Base-by-base conservation (phyloP, 2,888 invertebrate species). In the Chrysopilus asiliformis region DNA sequence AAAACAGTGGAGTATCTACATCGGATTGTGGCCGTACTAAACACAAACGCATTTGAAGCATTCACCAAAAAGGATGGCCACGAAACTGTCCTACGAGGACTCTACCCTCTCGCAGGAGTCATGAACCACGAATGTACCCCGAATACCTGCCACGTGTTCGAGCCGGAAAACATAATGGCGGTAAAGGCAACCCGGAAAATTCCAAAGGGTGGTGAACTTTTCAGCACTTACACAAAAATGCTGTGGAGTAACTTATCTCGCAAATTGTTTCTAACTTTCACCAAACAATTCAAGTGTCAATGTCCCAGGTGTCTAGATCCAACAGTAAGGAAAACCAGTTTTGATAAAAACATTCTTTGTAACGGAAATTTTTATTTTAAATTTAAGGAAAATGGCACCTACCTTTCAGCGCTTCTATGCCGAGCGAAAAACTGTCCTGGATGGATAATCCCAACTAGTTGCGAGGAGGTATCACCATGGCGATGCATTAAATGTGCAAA, bases 41-140 rank as follows among this genome's bases (percentile, higher is more conserved):
- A 61, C 39, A 62, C 64, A n/a, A 64, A 64, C 38, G 61, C 64
- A 13, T 64, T 64, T 19, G 60, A 64, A 48, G 55, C 58, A 0
- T 53, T 61, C 3, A 55, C 53, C 20, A 52, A 54, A 16, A 50
- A 53, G 12, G 52, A 47, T 4, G 50, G 49, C 8, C 53, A 53
- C 34, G 58, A 62, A 45, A 52, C 55, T 36, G 68, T 72, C 42
- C 61, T 74, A 16, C 65, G 78, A 32, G 77, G 74, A 38, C 61
- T 83, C 45, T 83, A 78, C 54, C 70, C 77, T 2, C 68, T 72
- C 39, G 74, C 77, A 3, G 72, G 77, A 15, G 70, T 81, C 63
- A 70, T 81, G 66, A 72, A 79, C 48, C 83, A 83, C 51, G 72
- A 74, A 49, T 83, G 83, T 53, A 70, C 65, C 32, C 74, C 81